phyloP scores from a whole-genome alignment of 2,888 invertebrate species.

The Nysson spinosus region DNA sequence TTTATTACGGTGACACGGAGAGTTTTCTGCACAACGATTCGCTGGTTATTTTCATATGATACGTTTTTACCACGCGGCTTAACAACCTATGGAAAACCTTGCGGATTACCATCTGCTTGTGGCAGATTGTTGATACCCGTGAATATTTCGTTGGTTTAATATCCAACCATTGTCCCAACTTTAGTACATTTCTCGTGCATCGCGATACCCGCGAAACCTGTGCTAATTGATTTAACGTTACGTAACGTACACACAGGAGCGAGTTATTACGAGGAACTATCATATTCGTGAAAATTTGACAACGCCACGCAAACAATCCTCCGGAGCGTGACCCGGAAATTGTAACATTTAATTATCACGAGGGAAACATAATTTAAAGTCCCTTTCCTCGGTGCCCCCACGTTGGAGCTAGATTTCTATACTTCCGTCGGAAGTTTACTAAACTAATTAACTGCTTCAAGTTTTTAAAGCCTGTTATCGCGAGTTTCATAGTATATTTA shows the following conservation, averaged over 20 bases:
- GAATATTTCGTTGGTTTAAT: constrained; percentile 46
- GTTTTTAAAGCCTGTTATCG: background rate
- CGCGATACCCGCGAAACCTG: constrained; percentile 37
- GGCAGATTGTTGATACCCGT: constrained; percentile 46
- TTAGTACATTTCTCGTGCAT: constrained; percentile 12
- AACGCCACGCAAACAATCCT: too few species aligned
- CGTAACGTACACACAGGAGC: constrained; percentile 9
- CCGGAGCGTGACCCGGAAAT: too few species aligned
- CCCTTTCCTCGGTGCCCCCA: background rate
- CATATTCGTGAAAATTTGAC: constrained; percentile 2
- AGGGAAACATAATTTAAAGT: background rate
- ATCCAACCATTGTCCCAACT: constrained; percentile 26
- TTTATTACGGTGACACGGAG: constrained; percentile 46
- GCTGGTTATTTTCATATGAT: constrained; percentile 27
- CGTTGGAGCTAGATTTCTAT: background rate
- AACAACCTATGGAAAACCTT: constrained; percentile 41
- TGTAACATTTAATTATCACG: background rate
- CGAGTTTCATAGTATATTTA: background rate
- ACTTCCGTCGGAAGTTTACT: background rate
- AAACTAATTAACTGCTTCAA: background rate
- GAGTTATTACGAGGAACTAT: constrained; percentile 7
- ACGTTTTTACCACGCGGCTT: constrained; percentile 41
- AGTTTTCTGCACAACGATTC: constrained; percentile 23
- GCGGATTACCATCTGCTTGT: constrained; percentile 34
- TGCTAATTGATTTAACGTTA: constrained; percentile 31